A percentile compares a stretch with the other conserved stretches of the same genome.
Evolutionary conservation across 1,140 invertebrate species (phyloP).

Genomic region (Drosophila navojoa): DNA sequence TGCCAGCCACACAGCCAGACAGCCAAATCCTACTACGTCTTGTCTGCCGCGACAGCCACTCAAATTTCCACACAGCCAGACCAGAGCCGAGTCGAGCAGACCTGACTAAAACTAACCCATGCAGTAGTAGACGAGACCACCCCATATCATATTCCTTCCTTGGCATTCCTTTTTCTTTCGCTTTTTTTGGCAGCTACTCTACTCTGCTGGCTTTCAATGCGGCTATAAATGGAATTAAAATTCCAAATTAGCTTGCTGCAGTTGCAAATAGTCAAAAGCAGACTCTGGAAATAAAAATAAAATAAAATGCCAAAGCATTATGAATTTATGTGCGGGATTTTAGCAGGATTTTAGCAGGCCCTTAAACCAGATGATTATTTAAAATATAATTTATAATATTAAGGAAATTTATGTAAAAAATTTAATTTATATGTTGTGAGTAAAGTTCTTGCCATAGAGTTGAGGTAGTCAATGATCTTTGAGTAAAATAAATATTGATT

Average conservation of each 20-base stretch:
- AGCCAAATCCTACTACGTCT: slow-evolving; percentile 34
- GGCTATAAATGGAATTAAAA: slow-evolving; percentile 78
- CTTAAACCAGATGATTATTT: too few species aligned
- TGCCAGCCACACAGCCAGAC: slow-evolving; percentile 9
- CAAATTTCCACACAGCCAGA: slow-evolving; percentile 34
- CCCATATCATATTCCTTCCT: slow-evolving; percentile 26
- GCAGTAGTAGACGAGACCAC: not conserved
- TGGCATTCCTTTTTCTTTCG: slow-evolving; percentile 1
- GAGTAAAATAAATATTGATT: too few species aligned
- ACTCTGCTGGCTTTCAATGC: slow-evolving; percentile 55
- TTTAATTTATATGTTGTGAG: too few species aligned
- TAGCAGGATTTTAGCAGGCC: not conserved
- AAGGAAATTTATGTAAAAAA: too few species aligned
- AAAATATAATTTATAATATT: too few species aligned
- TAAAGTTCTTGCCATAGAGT: too few species aligned
- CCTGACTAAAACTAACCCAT: not conserved
- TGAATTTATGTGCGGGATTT: slow-evolving; percentile 4
- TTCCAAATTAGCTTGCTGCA: slow-evolving; percentile 73
- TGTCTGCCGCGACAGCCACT: slow-evolving; percentile 54
- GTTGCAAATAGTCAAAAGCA: slow-evolving; percentile 37
- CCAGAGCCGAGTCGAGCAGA: not conserved
- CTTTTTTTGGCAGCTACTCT: slow-evolving; percentile 60
- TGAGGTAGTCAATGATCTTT: too few species aligned
- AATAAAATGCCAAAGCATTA: not conserved
- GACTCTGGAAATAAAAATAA: slow-evolving; percentile 8